Conservation (phyloP, 2,797 vertebrate genomes). For the Sparus aurata region DNA sequence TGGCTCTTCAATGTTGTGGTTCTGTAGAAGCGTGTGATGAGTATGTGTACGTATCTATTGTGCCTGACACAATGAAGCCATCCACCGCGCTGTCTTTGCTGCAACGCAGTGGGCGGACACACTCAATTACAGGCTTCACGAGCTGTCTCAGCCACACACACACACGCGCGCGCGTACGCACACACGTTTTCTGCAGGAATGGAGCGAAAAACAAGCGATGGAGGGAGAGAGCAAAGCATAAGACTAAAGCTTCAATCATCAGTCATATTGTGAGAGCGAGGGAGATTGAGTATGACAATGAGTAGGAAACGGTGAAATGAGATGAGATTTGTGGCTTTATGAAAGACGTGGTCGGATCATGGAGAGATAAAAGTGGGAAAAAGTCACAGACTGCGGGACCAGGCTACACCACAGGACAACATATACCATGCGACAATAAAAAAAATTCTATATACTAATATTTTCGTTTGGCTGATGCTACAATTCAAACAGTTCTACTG, state of each 20-base stretch:
- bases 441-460: too few species aligned
- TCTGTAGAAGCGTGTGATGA: constrained; percentile 47
- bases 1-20: constrained; percentile 24
- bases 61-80: constrained; percentile 74
- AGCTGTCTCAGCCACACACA: constrained; percentile 56
- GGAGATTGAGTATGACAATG: constrained; percentile 5
- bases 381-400: too few species aligned
- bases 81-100: constrained; percentile 68
- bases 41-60: constrained; percentile 64
- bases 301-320: background rate
- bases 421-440: too few species aligned
- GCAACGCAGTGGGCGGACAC: constrained; percentile 84
- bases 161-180: constrained; percentile 35
- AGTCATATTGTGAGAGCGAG: background rate
- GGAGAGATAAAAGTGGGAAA: background rate
- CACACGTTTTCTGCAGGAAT: constrained; percentile 24
- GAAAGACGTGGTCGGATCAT: background rate
- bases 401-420: too few species aligned
- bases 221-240: constrained; percentile 13
- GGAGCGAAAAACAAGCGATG: background rate
- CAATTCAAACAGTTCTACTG: too few species aligned
- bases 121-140: constrained; percentile 85
- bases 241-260: constrained; percentile 11
- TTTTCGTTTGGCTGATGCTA: too few species aligned
- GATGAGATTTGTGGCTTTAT: constrained; percentile 6